These are phyloP conservation scores for Macrobrachium rosenbergii DNA, from an alignment of 1,140 invertebrate species.

Conservation along the genomic window DNA sequence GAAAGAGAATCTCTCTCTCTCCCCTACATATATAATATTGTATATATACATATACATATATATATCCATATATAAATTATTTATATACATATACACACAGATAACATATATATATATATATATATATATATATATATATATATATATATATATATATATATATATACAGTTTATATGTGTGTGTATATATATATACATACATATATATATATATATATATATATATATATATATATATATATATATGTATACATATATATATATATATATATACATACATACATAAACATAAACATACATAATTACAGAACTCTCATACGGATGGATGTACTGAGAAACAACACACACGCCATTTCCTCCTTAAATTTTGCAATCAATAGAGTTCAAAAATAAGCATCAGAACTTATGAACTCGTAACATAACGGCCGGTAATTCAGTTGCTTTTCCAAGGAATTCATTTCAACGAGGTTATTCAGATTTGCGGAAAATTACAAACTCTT, in stretches of 20 bases:
- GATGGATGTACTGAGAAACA: no score
- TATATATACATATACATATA: conserved; percentile 1
- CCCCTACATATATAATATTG: conserved; percentile 7
- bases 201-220: conserved; percentile 23
- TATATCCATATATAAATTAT: neutral
- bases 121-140: no score
- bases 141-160: conserved; percentile 27
- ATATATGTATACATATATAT: neutral
- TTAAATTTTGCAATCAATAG: no score
- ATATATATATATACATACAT: conserved; percentile 13
- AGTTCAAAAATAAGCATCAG: no score
- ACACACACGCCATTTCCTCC: no score
- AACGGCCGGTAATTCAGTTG: no score
- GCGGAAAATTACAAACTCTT: no score
- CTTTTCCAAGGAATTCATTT: no score
- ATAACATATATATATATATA: conserved; percentile 11
- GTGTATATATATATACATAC: neutral
- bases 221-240: no score
- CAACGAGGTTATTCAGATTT: no score
- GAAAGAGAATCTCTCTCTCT: no score
- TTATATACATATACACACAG: conserved; percentile 19
- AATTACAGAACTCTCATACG: neutral
- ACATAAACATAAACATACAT: neutral
- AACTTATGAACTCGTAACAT: no score
- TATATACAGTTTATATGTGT: conserved; percentile 10